phyloP scores from a whole-genome alignment of 2,888 invertebrate genomes.

The Sesamia inferens region DNA sequence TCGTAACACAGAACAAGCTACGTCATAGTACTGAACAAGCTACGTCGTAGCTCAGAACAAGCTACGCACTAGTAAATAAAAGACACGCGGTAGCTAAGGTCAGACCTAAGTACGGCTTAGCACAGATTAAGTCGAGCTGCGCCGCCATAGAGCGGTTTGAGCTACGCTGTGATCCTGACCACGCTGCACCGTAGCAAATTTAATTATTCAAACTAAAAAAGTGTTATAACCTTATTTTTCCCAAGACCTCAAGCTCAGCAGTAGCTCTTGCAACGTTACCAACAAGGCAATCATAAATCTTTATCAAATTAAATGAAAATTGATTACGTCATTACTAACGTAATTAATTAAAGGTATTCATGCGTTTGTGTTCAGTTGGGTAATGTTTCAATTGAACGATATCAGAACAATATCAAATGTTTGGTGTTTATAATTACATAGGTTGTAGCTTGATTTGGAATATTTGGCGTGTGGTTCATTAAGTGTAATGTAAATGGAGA shows the following conservation, averaged over 20 bases:
- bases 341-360: conserved; percentile 28
- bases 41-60: not conserved
- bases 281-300: not conserved
- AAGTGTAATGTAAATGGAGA: not conserved
- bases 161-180: too few relatives aligned
- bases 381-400: conserved; percentile 18
- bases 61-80: too few relatives aligned
- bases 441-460: not conserved
- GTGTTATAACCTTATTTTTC: not conserved
- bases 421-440: not conserved
- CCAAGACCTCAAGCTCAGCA: not conserved
- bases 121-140: too few relatives aligned
- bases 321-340: conserved; percentile 1
- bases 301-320: not conserved
- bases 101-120: too few relatives aligned
- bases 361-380: conserved; percentile 12
- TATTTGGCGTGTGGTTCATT: not conserved
- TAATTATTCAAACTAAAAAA: not conserved
- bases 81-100: too few relatives aligned
- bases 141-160: too few relatives aligned
- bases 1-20: too few relatives aligned
- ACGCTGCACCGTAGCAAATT: not conserved
- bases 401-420: conserved; percentile 1
- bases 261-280: not conserved
- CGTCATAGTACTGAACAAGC: not conserved